Evolutionary conservation across 2,797 vertebrate genomes (phyloP).

Genomic region (Pogoniulus pusillus): DNA sequence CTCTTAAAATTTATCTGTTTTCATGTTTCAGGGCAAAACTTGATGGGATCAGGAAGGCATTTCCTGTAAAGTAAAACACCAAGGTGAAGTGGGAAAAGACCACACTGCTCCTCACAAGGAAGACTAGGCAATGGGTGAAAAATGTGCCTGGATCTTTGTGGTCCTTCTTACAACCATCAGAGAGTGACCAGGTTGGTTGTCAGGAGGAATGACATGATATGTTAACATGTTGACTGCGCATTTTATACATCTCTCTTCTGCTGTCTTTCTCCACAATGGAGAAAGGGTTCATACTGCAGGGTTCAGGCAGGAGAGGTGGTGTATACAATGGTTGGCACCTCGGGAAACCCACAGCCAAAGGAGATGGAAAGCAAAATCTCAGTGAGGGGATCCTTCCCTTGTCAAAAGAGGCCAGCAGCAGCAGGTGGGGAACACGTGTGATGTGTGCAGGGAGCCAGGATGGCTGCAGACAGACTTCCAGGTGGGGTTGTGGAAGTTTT

Average conservation of each 20-base stretch:
- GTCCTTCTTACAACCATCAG: not conserved
- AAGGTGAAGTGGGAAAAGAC: not conserved
- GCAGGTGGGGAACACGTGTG: fast-evolving
- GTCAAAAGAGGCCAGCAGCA: not conserved
- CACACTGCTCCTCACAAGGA: not conserved
- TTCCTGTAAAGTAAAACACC: not conserved
- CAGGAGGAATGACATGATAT: not conserved
- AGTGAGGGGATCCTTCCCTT: not conserved
- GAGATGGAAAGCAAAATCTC: not conserved
- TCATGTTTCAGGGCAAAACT: not conserved
- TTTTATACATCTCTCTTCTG: not conserved
- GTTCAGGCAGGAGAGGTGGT: not conserved
- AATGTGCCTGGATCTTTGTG: not conserved
- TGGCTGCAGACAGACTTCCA: not conserved
- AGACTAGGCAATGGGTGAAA: not conserved
- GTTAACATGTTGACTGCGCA: not conserved
- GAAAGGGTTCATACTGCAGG: not conserved
- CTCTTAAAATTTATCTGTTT: not conserved
- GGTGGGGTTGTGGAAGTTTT: not conserved
- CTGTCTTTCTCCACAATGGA: not conserved
- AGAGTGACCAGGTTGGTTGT: not conserved
- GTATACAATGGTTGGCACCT: not conserved
- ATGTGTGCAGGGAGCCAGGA: not conserved
- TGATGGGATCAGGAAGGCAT: not conserved
- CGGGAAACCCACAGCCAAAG: not conserved